Base-by-base conservation (phyloP, 2,113 vertebrate species). In the Epinephelus fuscoguttatus region DNA sequence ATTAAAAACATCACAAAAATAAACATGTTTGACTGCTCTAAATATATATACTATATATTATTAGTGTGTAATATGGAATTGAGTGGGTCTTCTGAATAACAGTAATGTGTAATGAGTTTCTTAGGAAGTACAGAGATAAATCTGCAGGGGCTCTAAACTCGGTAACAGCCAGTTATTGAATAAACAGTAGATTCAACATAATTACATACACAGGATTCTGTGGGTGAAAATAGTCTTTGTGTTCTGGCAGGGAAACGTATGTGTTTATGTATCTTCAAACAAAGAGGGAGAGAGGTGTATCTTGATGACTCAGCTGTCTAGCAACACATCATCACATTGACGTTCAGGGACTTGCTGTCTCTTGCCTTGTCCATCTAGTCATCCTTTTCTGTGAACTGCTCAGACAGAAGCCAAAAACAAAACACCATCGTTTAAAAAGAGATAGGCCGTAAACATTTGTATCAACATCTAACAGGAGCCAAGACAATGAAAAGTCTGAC, bases 401-500 rank as follows among this genome's bases (percentile, higher is more conserved):
- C 42, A 45, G 11, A 12, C 42, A 45, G 12, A 2, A 45, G 42
- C 2, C 40, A 21, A 53, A 69, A 18, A 30, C 6, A n/a, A 33
- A 33, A 56, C 40, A 70, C 27, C 2, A 57, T 73, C 57, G 33
- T 37, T 37, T 37, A 37, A 11, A 74, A 60, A 70, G 45, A 14
- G 62, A 63, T 21, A 75, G 59, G 42, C 23, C 37, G 21, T 17
- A 53, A 45, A 59, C 15, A 33, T 8, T 19, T 0, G 14, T 66
- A 67, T 33, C 50, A 40, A 61, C 14, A 4, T 61, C 47, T 52
- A 55, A 17, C 56, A 50, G 50, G 55, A 84, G 55, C 30, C 30
- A 5, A 56, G 55, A 61, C 60, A 79, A 67, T 45, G 64, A 70
- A 70, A 21, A 49, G 66, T 81, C 37, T 18, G 73, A 42, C 69